Base-by-base conservation (phyloP, 2,888 invertebrate species). In the Cryptocheilus praepositus region DNA sequence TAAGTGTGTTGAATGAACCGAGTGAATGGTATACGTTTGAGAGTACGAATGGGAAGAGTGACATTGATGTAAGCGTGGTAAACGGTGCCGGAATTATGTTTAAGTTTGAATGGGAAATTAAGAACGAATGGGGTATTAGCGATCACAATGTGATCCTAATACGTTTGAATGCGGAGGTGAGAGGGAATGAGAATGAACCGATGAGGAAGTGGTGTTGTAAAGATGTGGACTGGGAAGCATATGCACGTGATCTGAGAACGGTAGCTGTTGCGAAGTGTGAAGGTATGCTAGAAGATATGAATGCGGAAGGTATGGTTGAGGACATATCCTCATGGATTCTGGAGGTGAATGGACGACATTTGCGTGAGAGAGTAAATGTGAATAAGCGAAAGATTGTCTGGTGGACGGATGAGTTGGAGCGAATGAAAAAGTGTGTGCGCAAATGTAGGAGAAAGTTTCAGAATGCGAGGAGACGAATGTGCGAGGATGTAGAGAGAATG, bases 1-100 rank as follows among this genome's bases (percentile, higher is more conserved):
- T 76, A 51, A n/a, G 8, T n/a, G 73, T 76, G 4, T 15, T 79
- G 44, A 77, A 76, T 55, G 73, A 67, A 16, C 67, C 73, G 0
- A 58, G 57, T 13, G 71, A 62, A 5, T 51, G 3, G 3, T 76
- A 19, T 49, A 76, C 76, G 0, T 61, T 61, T 44, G 18, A 18
- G 13, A 60, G 53, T 0, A 1, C 11, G 43, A 36, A 16, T 19
- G 68, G 63, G 0, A 15, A 56, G 36, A 60, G 64, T 28, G 68
- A 64, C 15, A 64, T 68, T n/a, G 60, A 57, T 51, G 60, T 67
- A 8, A 56, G 59, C 0, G 0, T 67, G 43, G 49, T 54, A 8
- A 58, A 36, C 54, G 43, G 11, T n/a, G n/a, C 15, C 0, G 5
- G 36, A 0, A 55, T 16, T 0, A 18, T 19, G 16, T 57, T 22